Evolutionary conservation across 2,888 invertebrate genomes (phyloP), one percentile per base, ranked within the genome.

Genomic region (Uloborus plumipes): DNA sequence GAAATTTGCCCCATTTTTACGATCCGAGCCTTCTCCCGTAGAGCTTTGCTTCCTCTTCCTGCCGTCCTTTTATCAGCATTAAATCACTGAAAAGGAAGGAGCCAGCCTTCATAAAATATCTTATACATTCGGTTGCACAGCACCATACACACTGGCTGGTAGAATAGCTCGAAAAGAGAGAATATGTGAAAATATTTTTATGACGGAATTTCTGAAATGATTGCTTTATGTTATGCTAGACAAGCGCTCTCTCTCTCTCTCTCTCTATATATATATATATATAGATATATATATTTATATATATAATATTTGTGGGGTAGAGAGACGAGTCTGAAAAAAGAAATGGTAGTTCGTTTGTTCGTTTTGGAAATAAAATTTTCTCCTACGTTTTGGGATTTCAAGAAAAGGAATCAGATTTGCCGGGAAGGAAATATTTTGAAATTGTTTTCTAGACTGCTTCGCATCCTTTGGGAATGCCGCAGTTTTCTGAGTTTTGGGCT

Each of bases 81-180:
- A 55, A 55, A 55, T n/a, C 55, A 20, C 16, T 55, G 55, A 55
- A 55, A 55, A 11, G 55, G 55, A 55, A 55, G 20, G 11, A 39
- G 11, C 9, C 9, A 55, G 55, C n/a, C 55, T n/a, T 20, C 55
- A 55, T 55, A 55, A 55, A 55, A 55, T 55, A 55, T 55, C 55
- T 55, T 55, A 55, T 55, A 20, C 55, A 55, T 55, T 55, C 55
- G n/a, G 20, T 55, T 55, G 55, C 55, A 18, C 20, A n/a, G 16
- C 18, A 55, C n/a, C 20, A 16, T 55, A 11, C 9, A 20, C n/a
- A 55, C 20, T 55, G 55, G 20, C 18, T n/a, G 55, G 16, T 18
- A 39, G 39, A 39, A 39, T 39, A 11, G 16, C 9, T 11, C 11
- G 20, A 55, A 15, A 55, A 55, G 55, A 55, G n/a, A 20, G 55